Evolutionary conservation across 2,113 vertebrate species (phyloP).

Genomic region (Chlamydotis undulata): DNA sequence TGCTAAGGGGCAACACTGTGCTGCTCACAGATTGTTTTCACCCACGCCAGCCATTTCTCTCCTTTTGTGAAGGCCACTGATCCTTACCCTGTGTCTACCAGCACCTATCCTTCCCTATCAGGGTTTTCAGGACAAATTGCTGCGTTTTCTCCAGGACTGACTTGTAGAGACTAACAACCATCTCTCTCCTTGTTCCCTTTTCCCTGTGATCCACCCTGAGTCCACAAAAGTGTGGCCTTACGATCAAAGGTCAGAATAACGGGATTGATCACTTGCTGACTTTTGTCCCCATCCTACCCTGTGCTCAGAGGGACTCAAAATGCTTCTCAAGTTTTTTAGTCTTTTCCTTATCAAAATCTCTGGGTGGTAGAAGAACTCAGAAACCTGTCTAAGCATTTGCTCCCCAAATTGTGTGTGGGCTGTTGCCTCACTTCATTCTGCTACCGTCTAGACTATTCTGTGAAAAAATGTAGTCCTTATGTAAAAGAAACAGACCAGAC

Average conservation of each 20-base stretch:
- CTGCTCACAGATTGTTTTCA: background rate
- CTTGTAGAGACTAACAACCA: background rate
- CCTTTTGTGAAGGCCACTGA: background rate
- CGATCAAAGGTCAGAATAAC: background rate
- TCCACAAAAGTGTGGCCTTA: background rate
- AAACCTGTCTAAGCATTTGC: conserved; percentile 53
- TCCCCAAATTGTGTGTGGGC: conserved; percentile 35
- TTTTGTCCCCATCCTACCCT: background rate
- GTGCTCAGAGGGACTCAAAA: background rate
- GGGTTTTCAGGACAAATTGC: background rate
- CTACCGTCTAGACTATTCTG: conserved; percentile 50
- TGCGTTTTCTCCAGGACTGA: background rate
- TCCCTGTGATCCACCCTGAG: background rate
- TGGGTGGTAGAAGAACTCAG: background rate
- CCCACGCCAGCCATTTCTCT: background rate
- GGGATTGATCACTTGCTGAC: background rate
- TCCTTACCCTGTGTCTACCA: background rate
- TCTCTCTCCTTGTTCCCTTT: background rate
- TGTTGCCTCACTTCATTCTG: conserved; percentile 52
- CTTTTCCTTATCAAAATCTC: background rate
- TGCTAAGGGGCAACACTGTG: background rate
- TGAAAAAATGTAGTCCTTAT: conserved; percentile 53
- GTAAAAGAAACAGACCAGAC: conserved; percentile 51
- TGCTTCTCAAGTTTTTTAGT: background rate
- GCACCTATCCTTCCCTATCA: background rate